phyloP scores from a whole-genome alignment of 2,113 vertebrate genomes.

The Chrysochloris asiatica region DNA sequence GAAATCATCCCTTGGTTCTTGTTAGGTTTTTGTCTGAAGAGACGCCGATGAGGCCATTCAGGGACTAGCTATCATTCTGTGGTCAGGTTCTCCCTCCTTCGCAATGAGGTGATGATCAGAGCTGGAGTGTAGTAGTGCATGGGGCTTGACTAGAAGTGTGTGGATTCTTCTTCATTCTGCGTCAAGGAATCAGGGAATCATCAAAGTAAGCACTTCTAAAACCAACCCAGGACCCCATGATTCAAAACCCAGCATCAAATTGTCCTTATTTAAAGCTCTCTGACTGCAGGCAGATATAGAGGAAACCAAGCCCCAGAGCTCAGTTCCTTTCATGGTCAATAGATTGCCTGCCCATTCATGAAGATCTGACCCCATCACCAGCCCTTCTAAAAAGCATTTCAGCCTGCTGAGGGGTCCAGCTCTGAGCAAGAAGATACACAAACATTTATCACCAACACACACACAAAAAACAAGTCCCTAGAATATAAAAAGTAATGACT shows the following conservation, averaged over 20 bases:
- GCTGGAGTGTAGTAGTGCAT: not conserved
- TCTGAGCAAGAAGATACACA: not conserved
- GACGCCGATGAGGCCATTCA: no score
- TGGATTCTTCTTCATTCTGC: not conserved
- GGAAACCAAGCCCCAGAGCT: not conserved
- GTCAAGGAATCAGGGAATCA: not conserved
- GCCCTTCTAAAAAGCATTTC: conserved; percentile 26
- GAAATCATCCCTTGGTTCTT: no score
- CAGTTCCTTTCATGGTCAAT: not conserved
- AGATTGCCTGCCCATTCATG: not conserved
- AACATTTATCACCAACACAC: not conserved
- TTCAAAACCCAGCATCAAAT: no score
- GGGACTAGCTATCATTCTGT: no score
- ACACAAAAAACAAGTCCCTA: not conserved
- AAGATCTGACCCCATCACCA: not conserved
- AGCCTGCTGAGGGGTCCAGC: not conserved
- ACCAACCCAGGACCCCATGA: not conserved
- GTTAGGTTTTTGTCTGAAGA: no score
- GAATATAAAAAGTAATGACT: no score
- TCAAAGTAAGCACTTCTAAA: not conserved
- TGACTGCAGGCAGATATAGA: no score
- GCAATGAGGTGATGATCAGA: no score
- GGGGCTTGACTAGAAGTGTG: no score
- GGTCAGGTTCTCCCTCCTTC: no score
- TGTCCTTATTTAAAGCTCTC: no score